A percentile compares a stretch with the other conserved stretches of the same genome.
Conservation (phyloP, 2,797 vertebrate species). For the Triplophysa bombifrons region DNA sequence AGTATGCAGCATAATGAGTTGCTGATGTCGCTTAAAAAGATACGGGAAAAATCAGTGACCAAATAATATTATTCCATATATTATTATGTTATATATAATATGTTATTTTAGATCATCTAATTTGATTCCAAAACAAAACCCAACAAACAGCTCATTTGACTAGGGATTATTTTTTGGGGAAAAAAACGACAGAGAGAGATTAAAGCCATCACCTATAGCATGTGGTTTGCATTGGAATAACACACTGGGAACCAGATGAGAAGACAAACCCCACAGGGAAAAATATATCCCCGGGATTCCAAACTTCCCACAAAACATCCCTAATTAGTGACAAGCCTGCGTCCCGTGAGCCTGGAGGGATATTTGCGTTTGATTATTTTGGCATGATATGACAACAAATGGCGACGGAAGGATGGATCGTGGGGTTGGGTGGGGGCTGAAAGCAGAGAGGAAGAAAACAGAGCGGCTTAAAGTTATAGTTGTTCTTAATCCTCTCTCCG, state of each 20-base stretch:
- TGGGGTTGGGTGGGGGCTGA: background rate
- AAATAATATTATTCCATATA: background rate
- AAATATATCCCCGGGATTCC: conserved; percentile 68
- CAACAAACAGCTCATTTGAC: conserved; percentile 58
- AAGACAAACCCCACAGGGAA: conserved; percentile 64
- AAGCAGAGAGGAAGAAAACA: conserved; percentile 18
- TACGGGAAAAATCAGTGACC: background rate
- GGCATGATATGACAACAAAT: conserved; percentile 64
- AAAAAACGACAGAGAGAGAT: conserved; percentile 48
- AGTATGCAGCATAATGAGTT: background rate
- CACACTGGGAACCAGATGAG: conserved; percentile 75
- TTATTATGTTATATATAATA: background rate
- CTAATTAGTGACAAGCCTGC: conserved; percentile 74
- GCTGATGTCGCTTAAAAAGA: background rate
- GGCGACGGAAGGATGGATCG: conserved; percentile 21
- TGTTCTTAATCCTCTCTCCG: conserved; percentile 42
- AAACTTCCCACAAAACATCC: conserved; percentile 71
- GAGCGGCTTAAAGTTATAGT: conserved; percentile 38
- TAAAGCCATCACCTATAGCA: conserved; percentile 63
- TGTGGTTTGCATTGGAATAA: conserved; percentile 69
- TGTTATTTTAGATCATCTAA: background rate
- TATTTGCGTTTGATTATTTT: conserved; percentile 74
- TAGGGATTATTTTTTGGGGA: conserved; percentile 61
- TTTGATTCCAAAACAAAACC: conserved; percentile 3
- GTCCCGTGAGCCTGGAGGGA: conserved; percentile 65